Evolutionary conservation across 2,113 vertebrate genomes (phyloP).

Genomic region (Polypterus senegalus): DNA sequence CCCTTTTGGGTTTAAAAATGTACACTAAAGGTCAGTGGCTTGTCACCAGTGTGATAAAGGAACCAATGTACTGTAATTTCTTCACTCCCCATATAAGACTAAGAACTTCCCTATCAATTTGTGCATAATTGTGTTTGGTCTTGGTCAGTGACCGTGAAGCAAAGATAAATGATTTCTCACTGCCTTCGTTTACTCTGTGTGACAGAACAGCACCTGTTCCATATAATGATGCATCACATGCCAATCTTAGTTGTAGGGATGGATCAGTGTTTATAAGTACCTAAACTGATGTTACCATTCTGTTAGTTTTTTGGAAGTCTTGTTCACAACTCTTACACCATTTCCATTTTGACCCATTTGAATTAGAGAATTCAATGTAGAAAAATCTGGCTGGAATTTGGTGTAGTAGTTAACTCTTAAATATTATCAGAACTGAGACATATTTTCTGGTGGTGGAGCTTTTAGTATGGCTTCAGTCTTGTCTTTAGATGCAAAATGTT

Average conservation of each 20-base stretch:
- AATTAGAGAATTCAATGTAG: constrained; percentile 1
- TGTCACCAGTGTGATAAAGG: constrained; percentile 10
- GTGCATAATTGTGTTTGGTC: constrained; percentile 10
- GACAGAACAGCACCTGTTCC: constrained; percentile 2
- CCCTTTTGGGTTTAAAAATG: constrained; percentile 9
- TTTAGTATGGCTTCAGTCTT: constrained; percentile 6
- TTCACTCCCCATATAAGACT: constrained; percentile 7
- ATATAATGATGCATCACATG: constrained; percentile 3
- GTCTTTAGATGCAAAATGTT: constrained; percentile 7
- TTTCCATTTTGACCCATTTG: neutral
- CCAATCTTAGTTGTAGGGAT: neutral
- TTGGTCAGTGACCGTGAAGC: constrained; percentile 5
- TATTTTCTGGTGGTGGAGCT: constrained; percentile 2
- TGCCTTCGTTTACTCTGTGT: constrained; percentile 8
- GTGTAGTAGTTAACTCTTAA: constrained; percentile 14
- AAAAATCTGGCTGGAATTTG: constrained; percentile 4
- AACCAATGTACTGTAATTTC: constrained; percentile 12
- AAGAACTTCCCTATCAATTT: constrained; percentile 12
- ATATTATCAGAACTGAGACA: constrained; percentile 4
- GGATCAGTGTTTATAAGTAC: neutral
- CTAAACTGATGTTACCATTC: neutral
- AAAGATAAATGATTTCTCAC: constrained; percentile 10
- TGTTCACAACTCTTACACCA: constrained; percentile 11
- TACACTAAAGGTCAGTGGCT: constrained; percentile 9
- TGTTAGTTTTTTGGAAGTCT: constrained; percentile 19